phyloP scores from a whole-genome alignment of 2,113 vertebrate genomes.

The Carassius carassius region DNA sequence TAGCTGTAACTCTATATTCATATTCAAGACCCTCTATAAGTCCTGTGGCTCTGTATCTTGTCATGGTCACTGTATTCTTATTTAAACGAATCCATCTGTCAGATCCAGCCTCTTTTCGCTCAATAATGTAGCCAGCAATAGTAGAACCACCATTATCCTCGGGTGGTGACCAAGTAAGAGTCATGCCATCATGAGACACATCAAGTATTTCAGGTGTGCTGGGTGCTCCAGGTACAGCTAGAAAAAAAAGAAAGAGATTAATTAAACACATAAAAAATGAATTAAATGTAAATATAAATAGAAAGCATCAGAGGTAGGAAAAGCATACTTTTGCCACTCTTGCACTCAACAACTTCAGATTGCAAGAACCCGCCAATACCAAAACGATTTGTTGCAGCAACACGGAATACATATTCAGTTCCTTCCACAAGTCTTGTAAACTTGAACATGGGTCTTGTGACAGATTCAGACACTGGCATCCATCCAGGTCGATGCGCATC shows the following conservation, averaged over 20 bases:
- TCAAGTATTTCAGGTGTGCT: slow-evolving; percentile 90
- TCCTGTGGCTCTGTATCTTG: slow-evolving; percentile 92
- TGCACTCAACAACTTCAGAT: slow-evolving; percentile 95
- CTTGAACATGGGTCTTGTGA: slow-evolving; percentile 90
- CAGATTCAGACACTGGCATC: slow-evolving; percentile 93
- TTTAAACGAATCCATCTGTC: slow-evolving; percentile 93
- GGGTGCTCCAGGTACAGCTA: slow-evolving; percentile 90
- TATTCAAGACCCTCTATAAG: slow-evolving; percentile 95
- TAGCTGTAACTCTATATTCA: slow-evolving; percentile 91
- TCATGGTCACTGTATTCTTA: slow-evolving; percentile 97
- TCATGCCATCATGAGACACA: slow-evolving; percentile 95
- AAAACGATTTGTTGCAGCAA: slow-evolving; percentile 95
- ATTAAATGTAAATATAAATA: background rate
- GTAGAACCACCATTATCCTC: slow-evolving; percentile 88
- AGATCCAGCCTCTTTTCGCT: slow-evolving; percentile 91
- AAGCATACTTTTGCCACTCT: slow-evolving; percentile 92
- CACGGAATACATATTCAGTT: slow-evolving; percentile 96
- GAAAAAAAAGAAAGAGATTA: background rate
- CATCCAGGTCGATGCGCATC: slow-evolving; percentile 95
- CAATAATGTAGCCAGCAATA: slow-evolving; percentile 92
- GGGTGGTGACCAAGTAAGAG: slow-evolving; percentile 90
- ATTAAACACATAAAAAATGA: background rate
- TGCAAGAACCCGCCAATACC: slow-evolving; percentile 92
- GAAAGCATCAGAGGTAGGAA: background rate
- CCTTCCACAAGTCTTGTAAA: slow-evolving; percentile 90